A percentile compares a stretch with the other conserved stretches of the same genome.
Evolutionary conservation across 2,888 invertebrate genomes (phyloP).

Genomic region (Gnatocerus cornutus): DNA sequence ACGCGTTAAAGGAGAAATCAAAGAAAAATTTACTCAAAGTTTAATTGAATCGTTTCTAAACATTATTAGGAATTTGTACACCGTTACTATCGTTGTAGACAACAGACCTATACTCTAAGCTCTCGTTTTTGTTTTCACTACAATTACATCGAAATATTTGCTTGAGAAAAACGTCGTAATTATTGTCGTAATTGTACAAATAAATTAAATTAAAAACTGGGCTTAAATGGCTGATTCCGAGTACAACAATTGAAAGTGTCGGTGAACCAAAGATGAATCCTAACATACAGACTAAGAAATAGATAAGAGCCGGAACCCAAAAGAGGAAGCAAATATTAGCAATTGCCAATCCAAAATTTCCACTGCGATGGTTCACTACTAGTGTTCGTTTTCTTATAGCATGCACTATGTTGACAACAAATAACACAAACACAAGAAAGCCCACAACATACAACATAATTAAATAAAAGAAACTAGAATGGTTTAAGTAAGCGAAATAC

Average conservation of each 20-base stretch:
- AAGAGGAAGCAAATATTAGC: constrained; percentile 24
- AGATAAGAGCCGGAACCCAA: constrained; percentile 31
- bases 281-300: neutral
- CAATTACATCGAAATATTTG: constrained; percentile 45
- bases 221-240: constrained; percentile 24
- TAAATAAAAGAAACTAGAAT: neutral
- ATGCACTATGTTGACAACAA: constrained; percentile 39
- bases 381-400: constrained; percentile 13
- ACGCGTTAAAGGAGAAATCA: no score
- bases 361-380: neutral
- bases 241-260: constrained; percentile 5
- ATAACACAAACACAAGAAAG: constrained; percentile 22
- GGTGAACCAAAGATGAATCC: neutral
- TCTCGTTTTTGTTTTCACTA: constrained; percentile 36
- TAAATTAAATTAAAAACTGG: constrained; percentile 35
- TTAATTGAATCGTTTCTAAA: neutral
- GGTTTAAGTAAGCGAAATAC: no score
- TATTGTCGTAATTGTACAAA: constrained; percentile 35
- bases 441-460: constrained; percentile 5
- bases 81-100: constrained; percentile 21
- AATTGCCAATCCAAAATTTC: constrained; percentile 20
- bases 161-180: constrained; percentile 42
- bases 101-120: constrained; percentile 14
- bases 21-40: no score
- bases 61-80: constrained; percentile 18